Conservation (phyloP, 1,140 invertebrate genomes). For the Trichonephila inaurata region DNA sequence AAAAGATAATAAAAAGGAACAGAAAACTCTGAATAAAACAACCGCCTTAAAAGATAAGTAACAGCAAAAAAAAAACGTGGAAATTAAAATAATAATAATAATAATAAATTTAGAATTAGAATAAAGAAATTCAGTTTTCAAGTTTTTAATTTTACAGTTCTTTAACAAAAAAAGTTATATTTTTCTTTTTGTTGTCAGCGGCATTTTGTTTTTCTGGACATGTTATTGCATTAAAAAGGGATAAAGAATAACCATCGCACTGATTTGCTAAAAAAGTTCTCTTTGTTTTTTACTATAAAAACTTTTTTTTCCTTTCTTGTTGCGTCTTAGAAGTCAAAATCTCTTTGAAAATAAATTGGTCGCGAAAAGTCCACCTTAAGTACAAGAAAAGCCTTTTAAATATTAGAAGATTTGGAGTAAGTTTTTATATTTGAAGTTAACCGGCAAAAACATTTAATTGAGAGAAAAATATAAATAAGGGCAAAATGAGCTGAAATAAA, state of each 20-base stretch:
- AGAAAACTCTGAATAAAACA: constrained; percentile 22
- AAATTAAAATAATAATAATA: background rate
- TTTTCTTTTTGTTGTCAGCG: background rate
- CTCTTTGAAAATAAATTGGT: constrained; percentile 21
- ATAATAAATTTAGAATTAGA: background rate
- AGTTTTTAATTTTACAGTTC: background rate
- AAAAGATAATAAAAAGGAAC: background rate
- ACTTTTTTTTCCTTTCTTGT: background rate
- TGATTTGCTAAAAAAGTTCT: background rate
- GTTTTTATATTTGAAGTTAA: background rate
- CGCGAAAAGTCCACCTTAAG: background rate
- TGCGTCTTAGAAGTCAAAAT: background rate
- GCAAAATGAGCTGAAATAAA: background rate
- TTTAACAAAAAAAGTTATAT: background rate
- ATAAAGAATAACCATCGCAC: background rate
- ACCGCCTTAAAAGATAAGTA: background rate
- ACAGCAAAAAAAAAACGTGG: background rate
- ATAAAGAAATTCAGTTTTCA: constrained; percentile 13
- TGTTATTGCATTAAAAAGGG: background rate
- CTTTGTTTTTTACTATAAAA: background rate
- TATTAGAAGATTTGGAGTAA: background rate
- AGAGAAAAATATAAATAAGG: background rate
- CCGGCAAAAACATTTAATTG: background rate
- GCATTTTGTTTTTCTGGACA: background rate
- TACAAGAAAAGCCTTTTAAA: background rate